Base-by-base conservation (phyloP, 2,797 vertebrate genomes). In the Danio jaintianensis region DNA sequence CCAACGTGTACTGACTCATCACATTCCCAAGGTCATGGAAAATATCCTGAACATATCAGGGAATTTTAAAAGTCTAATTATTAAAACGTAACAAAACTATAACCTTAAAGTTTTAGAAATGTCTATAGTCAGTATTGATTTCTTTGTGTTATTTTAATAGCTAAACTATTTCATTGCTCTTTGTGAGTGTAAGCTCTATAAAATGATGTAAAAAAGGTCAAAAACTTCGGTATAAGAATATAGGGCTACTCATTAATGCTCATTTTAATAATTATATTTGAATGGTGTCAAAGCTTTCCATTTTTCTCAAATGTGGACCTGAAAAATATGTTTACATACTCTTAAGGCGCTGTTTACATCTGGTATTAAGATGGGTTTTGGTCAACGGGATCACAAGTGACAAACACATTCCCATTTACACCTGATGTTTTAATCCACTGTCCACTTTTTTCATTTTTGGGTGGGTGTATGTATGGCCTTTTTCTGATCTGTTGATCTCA, bases 201-300 rank as follows among this genome's bases (percentile, higher is more conserved):
- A 29, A 58, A 40, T n/a, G 7, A 20, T 38, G 10, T 11, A 0
- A 70, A 8, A 38, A 40, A 45, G n/a, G 29, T 15, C 7, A 29
- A 43, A 58, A 40, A 48, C 6, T 42, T 20, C 47, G 4, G 56
- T 56, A 5, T 55, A 22, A 22, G 47, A 16, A 10, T 56, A 13
- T 42, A 72, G 69, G 69, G 69, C 40, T 52, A 63, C 22, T 42
- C 18, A 22, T 42, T 61, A 43, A 45, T 80, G 45, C 43, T 59
- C 2, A 22, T 86, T 85, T 90, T 91, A 91, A 90, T 93, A 94
- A 95, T 89, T 85, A 59, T 88, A 87, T 84, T 82, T 83, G 20
- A 75, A 78, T 50, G 80, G 66, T 81, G 59, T 38, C 18, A 66
- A 64, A 83, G 71, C 77, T 79, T 70, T 75, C 5, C 43, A 61